Conservation (phyloP, 1,140 invertebrate species). For the Euglossa dilemma region DNA sequence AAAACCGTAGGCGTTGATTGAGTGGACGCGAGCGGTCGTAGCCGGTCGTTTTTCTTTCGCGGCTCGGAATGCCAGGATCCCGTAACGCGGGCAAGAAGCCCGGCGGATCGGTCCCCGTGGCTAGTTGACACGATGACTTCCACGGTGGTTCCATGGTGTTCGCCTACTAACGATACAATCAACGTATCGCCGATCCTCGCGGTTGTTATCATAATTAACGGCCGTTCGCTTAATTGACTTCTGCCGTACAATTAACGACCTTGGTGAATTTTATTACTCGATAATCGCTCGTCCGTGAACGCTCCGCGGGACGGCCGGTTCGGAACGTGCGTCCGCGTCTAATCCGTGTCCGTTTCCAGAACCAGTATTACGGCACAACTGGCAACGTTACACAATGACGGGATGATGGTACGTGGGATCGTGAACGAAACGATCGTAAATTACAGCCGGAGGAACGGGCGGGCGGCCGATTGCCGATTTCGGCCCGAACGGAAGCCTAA, state of each 20-base stretch:
- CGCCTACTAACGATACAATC: slow-evolving; percentile 50
- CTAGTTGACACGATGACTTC: slow-evolving; percentile 27
- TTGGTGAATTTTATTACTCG: slow-evolving; percentile 51
- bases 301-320: neutral
- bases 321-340: slow-evolving; percentile 12
- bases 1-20: slow-evolving; percentile 37
- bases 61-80: slow-evolving; percentile 10
- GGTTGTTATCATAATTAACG: slow-evolving; percentile 63
- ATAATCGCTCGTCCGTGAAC: slow-evolving; percentile 39
- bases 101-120: no score
- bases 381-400: neutral
- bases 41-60: slow-evolving; percentile 24
- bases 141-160: slow-evolving; percentile 32
- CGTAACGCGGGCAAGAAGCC: slow-evolving; percentile 34
- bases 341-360: neutral
- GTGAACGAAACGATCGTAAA: slow-evolving; percentile 7
- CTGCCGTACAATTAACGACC: slow-evolving; percentile 53
- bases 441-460: neutral
- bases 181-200: slow-evolving; percentile 46
- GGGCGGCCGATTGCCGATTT: slow-evolving; percentile 2
- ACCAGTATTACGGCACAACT: neutral
- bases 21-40: slow-evolving; percentile 12
- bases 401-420: neutral
- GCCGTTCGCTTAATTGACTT: slow-evolving; percentile 60
- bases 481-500: slow-evolving; percentile 21